Conservation (phyloP, 1,140 invertebrate species). For the Aphelinus certus region DNA sequence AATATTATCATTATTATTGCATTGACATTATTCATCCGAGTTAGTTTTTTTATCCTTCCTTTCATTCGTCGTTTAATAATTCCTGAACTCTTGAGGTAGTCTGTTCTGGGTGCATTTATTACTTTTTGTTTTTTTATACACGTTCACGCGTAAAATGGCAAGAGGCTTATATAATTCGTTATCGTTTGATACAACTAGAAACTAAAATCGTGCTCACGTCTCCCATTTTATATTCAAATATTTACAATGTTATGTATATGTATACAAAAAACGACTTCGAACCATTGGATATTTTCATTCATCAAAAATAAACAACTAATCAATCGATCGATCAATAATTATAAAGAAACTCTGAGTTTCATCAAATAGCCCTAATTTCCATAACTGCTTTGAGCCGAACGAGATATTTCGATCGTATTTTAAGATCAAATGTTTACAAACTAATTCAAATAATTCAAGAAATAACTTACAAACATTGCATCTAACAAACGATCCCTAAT, state of each 20-base stretch:
- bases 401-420: neutral
- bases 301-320: neutral
- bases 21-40: constrained; percentile 59
- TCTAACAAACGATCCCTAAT: constrained; percentile 6
- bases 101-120: constrained; percentile 56
- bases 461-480: constrained; percentile 14
- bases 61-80: constrained; percentile 60
- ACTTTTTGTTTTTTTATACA: constrained; percentile 53
- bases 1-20: constrained; percentile 62
- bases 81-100: constrained; percentile 66
- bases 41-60: constrained; percentile 52
- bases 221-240: constrained; percentile 39
- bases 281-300: constrained; percentile 39
- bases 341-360: neutral
- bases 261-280: constrained; percentile 37
- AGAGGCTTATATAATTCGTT: constrained; percentile 59
- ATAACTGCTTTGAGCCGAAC: too few species aligned
- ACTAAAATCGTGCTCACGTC: constrained; percentile 23
- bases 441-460: neutral
- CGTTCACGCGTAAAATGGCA: constrained; percentile 54
- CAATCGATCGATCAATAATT: neutral
- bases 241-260: constrained; percentile 43
- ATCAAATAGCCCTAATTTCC: too few species aligned
- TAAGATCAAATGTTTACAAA: neutral
- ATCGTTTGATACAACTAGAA: constrained; percentile 47